Percentiles rank a stretch among this genome's conserved stretches.
These are phyloP conservation scores for Drosophila buzzatii DNA, from an alignment of 2,888 invertebrate genomes.

Conservation along the genomic window DNA sequence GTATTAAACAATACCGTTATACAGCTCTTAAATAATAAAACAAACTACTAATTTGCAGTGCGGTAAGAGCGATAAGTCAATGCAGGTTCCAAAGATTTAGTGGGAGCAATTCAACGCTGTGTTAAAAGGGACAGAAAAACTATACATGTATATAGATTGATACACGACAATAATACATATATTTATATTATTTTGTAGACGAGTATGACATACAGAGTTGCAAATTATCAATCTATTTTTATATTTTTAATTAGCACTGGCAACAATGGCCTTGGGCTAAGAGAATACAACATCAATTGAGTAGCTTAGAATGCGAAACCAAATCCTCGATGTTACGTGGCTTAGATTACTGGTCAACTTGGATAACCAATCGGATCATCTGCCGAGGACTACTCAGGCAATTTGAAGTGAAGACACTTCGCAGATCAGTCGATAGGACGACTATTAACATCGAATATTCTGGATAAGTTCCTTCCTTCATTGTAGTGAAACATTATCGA, in stretches of 20 bases:
- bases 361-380: not conserved
- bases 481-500: constrained; percentile 39
- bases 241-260: not conserved
- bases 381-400: constrained; percentile 54
- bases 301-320: not conserved
- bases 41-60: not conserved
- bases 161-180: not conserved
- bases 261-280: not conserved
- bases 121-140: not conserved
- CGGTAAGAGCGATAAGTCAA: not conserved
- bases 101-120: not conserved
- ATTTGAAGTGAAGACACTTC: constrained; percentile 74
- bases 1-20: not conserved
- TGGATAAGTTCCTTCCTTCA: constrained; percentile 29
- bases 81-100: not conserved
- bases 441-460: constrained; percentile 60
- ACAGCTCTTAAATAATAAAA: not conserved
- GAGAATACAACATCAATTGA: not conserved
- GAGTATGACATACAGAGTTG: not conserved
- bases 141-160: not conserved
- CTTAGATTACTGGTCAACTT: not conserved
- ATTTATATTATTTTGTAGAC: not conserved
- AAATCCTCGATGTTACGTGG: not conserved
- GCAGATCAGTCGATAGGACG: constrained; percentile 68
- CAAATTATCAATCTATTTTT: not conserved